Base-by-base conservation (phyloP, 2,113 vertebrate species). In the Coptodon rendalli region DNA sequence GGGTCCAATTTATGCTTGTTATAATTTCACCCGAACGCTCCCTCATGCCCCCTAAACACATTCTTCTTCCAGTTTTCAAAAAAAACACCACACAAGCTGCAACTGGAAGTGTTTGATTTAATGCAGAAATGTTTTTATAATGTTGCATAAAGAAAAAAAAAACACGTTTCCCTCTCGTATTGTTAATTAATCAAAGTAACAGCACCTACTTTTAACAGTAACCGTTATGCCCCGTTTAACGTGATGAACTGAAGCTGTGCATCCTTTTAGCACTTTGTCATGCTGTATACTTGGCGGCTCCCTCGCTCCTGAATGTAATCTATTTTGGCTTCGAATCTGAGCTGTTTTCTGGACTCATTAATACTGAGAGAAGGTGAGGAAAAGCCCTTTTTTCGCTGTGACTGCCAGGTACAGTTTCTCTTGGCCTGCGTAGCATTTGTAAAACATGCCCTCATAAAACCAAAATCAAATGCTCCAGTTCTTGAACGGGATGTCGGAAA, bases 1-100 rank as follows among this genome's bases (percentile, higher is more conserved):
- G 92, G 94, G 94, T 91, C 94, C 93, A 95, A 93, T 96, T 95
- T 90, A 91, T 89, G 86, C 85, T 90, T 87, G 91, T 94, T 95
- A 91, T 93, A 94, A 95, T 89, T 93, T 86, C 78, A 85, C 84
- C 87, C 76, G 79, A 85, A 91, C 34, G 31, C 85, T 86, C 80
- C 81, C 87, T 81, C 56, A 79, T 87, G 76, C 57, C 68, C 71
- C 52, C 50, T 45, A 54, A 87, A 90, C 84, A 81, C 88, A 89
- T 90, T 91, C 86, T 87, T 89, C 88, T 85, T 85, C 22, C 54
- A 83, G 81, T 8, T 80, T 86, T 78, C 43, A 27, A 86, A 83
- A 87, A 87, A 31, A 66, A 86, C 61, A 45, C 84, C 73, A 45
- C 87, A 81, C 86, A 88, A 68, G 76, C 24, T 79, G 59, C 80